phyloP scores from a whole-genome alignment of 2,113 vertebrate species.

The Alligator mississippiensis region DNA sequence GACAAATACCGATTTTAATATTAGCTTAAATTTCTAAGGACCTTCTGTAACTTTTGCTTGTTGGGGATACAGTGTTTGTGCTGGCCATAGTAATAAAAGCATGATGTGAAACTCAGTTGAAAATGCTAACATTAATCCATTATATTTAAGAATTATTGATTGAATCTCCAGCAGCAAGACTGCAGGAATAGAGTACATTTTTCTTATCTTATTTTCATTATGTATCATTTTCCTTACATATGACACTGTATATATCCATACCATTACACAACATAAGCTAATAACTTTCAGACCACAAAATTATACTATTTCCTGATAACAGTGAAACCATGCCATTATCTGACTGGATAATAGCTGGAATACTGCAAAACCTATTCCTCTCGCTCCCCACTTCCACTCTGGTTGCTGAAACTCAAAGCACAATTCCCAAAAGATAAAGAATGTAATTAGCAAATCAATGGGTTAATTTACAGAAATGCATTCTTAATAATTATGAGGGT shows the following conservation, averaged over 20 bases:
- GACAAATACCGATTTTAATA: constrained; percentile 16
- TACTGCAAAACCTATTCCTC: not conserved
- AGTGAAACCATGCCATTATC: constrained; percentile 6
- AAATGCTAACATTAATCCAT: not conserved
- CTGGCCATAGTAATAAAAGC: not conserved
- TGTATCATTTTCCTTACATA: not conserved
- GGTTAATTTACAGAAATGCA: constrained; percentile 27
- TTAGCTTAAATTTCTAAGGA: constrained; percentile 15
- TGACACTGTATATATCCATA: not conserved
- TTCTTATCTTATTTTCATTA: not conserved
- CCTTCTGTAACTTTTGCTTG: not conserved
- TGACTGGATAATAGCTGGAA: not conserved
- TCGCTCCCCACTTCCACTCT: not conserved
- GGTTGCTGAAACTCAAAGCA: not conserved
- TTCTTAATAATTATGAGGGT: constrained; percentile 14
- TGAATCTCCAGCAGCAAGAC: not conserved
- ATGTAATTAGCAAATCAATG: constrained; percentile 23
- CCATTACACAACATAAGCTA: not conserved
- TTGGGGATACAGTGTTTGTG: not conserved
- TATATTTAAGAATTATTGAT: not conserved
- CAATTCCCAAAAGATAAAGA: not conserved
- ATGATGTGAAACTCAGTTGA: not conserved
- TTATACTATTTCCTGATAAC: not conserved
- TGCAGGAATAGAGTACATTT: not conserved
- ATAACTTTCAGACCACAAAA: not conserved